Base-by-base conservation (phyloP, 2,888 invertebrate species). In the Poecilobothrus nobilitatus region DNA sequence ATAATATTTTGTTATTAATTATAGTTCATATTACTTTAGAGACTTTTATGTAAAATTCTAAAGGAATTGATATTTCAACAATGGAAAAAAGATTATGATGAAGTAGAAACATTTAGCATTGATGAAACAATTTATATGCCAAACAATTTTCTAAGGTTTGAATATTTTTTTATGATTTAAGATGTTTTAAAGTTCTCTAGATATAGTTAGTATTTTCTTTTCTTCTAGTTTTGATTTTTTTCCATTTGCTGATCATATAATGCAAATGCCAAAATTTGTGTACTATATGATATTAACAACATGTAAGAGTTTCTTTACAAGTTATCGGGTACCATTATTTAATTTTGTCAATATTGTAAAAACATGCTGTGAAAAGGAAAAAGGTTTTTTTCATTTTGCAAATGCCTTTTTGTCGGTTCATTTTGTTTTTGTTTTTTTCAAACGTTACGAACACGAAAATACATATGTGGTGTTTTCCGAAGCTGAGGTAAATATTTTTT, bases 181-280 rank as follows among this genome's bases (percentile, higher is more conserved):
- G 5, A 5, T 27, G 5, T 27, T 27, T 27, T 65, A n/a, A 9
- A 63, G 21, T 66, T n/a, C n/a, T n/a, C n/a, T 65, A 18, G 21
- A 27, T 37, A 20, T 27, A 20, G 53, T 44, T 27, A 5, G 2
- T 71, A 61, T 37, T 53, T 64, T 65, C 63, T 63, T 44, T 21
- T n/a, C n/a, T 75, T 71, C 66, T 76, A 87, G 86, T 70, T 87
- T 82, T 77, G 82, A 83, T 69, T 87, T 84, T 82, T 86, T 87
- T 75, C 83, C 86, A 64, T 81, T 83, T 72, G 83, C 84, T 34
- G 83, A 84, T 64, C 82, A 78, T 72, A 78, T 77, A 62, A 81
- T 82, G 4, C 81, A 84, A 34, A 85, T 86, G 83, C 83, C 86
- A 0, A 84, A 84, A 0, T 81, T 86, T 1, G 76, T 83, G 4